These are phyloP conservation scores for Troilus luridus DNA, from an alignment of 2,888 invertebrate genomes.

Conservation along the genomic window DNA sequence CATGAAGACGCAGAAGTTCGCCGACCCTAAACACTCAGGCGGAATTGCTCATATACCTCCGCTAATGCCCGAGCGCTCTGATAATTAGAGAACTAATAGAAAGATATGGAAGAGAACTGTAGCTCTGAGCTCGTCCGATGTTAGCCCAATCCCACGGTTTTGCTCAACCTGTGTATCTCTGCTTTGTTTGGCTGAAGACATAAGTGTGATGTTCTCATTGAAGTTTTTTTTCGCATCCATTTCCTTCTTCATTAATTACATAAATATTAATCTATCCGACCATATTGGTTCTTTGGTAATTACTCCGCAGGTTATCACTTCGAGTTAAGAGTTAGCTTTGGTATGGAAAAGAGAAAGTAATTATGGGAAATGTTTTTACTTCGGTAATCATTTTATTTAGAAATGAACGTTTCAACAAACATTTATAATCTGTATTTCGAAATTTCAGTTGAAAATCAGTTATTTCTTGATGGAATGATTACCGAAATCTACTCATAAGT, in stretches of 20 bases:
- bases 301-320: too few species aligned
- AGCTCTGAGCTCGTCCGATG: not conserved
- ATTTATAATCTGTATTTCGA: too few species aligned
- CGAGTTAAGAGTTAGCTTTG: too few species aligned
- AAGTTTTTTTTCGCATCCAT: not conserved
- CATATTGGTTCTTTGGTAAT: too few species aligned
- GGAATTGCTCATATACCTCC: not conserved
- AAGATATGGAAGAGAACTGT: not conserved
- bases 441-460: too few species aligned
- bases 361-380: too few species aligned
- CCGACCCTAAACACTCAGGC: not conserved
- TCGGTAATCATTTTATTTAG: too few species aligned
- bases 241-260: not conserved
- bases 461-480: too few species aligned
- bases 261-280: not conserved
- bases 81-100: slow-evolving; percentile 26
- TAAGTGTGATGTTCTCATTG: slow-evolving; percentile 18
- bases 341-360: too few species aligned
- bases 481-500: too few species aligned
- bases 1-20: not conserved
- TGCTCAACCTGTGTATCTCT: slow-evolving; percentile 21
- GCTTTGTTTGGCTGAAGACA: not conserved
- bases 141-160: slow-evolving; percentile 27
- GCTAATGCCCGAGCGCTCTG: not conserved
- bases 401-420: too few species aligned